These are phyloP conservation scores for Silurus meridionalis DNA, from an alignment of 2,113 vertebrate species.

Conservation along the genomic window DNA sequence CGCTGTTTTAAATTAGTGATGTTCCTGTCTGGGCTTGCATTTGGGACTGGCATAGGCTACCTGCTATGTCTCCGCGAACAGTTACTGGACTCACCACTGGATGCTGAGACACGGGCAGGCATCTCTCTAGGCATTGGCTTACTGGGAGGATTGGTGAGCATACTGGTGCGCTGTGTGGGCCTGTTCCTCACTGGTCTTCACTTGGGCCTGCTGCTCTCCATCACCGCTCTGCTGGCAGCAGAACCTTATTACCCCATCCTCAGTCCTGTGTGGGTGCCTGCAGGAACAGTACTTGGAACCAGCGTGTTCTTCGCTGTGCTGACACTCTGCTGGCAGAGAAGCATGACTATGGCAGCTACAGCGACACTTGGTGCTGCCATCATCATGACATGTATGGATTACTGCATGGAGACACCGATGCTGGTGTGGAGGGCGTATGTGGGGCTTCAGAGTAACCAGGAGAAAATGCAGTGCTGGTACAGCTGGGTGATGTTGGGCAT, in stretches of 20 bases:
- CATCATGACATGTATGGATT: conserved; percentile 77
- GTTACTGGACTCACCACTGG: conserved; percentile 72
- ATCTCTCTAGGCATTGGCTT: conserved; percentile 81
- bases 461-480: conserved; percentile 80
- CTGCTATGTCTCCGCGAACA: conserved; percentile 80
- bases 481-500: conserved; percentile 79
- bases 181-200: conserved; percentile 83
- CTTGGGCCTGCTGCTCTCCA: conserved; percentile 78
- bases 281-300: conserved; percentile 68
- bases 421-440: conserved; percentile 73
- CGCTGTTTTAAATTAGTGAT: conserved; percentile 86
- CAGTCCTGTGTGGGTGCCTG: conserved; percentile 76
- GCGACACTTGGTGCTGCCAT: conserved; percentile 75
- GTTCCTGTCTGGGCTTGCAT: conserved; percentile 84
- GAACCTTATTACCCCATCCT: conserved; percentile 75
- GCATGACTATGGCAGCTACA: conserved; percentile 79
- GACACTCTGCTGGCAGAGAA: conserved; percentile 81
- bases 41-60: conserved; percentile 77
- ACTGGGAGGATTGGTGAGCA: conserved; percentile 81
- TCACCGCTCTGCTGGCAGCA: conserved; percentile 67
- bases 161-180: conserved; percentile 79
- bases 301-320: conserved; percentile 74
- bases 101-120: conserved; percentile 78
- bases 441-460: conserved; percentile 65
- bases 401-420: conserved; percentile 72